Conservation (phyloP, 2,113 vertebrate genomes). For the Hyaena hyaena region DNA sequence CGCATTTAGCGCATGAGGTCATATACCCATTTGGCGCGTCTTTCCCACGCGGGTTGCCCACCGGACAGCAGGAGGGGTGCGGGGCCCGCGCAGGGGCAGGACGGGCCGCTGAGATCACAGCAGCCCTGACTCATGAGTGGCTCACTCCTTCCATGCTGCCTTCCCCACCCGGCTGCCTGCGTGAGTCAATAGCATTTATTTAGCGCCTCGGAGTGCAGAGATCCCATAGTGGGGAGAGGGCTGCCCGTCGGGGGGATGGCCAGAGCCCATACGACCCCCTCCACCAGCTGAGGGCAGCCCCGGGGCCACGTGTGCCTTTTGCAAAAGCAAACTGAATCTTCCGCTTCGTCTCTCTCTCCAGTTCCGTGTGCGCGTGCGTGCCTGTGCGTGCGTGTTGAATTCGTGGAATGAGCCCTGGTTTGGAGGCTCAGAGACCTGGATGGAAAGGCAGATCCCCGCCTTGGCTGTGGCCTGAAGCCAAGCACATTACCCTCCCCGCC, state of each 20-base stretch:
- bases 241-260: background rate
- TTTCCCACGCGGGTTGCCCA: background rate
- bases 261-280: background rate
- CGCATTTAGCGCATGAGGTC: background rate
- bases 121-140: constrained; percentile 55
- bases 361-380: rapidly evolving
- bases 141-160: constrained; percentile 17
- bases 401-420: background rate
- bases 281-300: rapidly evolving
- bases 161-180: background rate
- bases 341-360: background rate
- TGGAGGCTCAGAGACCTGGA: background rate
- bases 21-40: background rate
- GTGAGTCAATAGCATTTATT: background rate
- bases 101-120: background rate
- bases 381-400: no score
- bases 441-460: no score
- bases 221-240: background rate
- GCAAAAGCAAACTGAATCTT: background rate
- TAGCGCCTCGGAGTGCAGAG: background rate
- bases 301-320: background rate
- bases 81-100: background rate
- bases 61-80: background rate
- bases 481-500: no score
- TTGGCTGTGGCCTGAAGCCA: no score